phyloP scores from a whole-genome alignment of 2,797 vertebrate genomes.

The Alfaro cultratus region DNA sequence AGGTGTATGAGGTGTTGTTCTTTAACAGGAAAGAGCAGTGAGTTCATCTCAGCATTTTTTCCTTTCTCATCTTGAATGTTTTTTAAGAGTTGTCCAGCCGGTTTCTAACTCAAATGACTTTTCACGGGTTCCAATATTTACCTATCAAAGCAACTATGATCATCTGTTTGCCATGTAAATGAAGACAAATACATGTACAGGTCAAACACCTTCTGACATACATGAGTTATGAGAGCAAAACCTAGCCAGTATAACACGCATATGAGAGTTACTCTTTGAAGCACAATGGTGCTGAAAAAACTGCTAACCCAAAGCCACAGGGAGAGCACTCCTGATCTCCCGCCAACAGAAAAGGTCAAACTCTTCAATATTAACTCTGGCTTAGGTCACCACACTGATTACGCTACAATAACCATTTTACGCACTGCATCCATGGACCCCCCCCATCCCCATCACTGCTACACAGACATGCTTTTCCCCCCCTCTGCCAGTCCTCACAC shows the following conservation, averaged over 20 bases:
- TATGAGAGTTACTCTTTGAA: not conserved
- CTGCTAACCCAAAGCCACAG: constrained; percentile 59
- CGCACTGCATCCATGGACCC: constrained; percentile 36
- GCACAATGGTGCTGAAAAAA: constrained; percentile 34
- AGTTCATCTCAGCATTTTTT: constrained; percentile 22
- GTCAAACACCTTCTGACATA: constrained; percentile 5
- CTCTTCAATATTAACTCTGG: constrained; percentile 74
- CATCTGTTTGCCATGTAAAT: not conserved
- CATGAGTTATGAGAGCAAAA: constrained; percentile 21
- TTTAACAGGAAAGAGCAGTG: constrained; percentile 28
- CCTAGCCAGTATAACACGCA: not conserved
- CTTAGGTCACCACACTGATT: constrained; percentile 75
- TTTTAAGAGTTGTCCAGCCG: constrained; percentile 15
- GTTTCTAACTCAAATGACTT: constrained; percentile 25
- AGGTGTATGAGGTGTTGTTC: constrained; percentile 42
- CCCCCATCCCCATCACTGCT: constrained; percentile 7
- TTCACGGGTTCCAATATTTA: constrained; percentile 8
- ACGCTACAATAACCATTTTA: constrained; percentile 79
- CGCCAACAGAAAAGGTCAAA: constrained; percentile 77
- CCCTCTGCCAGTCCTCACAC: constrained; percentile 54
- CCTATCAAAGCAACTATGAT: not conserved
- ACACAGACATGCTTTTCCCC: constrained; percentile 28
- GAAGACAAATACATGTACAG: constrained; percentile 1
- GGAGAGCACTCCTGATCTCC: constrained; percentile 57
- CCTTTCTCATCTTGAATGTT: constrained; percentile 21